Percentiles rank a stretch among this genome's conserved stretches.
Evolutionary conservation across 2,888 invertebrate genomes (phyloP).

Genomic region (Himalopsyche anomala): DNA sequence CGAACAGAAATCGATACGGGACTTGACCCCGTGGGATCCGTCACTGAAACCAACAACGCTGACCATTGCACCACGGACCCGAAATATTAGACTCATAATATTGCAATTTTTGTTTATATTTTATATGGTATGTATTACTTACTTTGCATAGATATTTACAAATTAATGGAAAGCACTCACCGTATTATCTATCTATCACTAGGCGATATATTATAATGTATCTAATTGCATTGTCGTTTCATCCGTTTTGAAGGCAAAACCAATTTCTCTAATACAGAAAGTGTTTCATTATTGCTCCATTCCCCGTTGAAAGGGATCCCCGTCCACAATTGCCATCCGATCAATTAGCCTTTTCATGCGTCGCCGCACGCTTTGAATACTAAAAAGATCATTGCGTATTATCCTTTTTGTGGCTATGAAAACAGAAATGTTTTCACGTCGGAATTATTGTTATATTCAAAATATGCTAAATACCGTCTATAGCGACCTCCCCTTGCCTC

Average conservation of each 20-base stretch:
- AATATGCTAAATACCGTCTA: constrained; percentile 1
- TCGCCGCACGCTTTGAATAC: constrained; percentile 27
- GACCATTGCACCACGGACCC: too few species aligned
- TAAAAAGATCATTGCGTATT: constrained; percentile 3
- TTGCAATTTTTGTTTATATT: too few species aligned
- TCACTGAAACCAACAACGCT: too few species aligned
- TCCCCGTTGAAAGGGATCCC: background rate
- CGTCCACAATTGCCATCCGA: constrained; percentile 16
- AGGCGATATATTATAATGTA: background rate
- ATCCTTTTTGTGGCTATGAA: constrained; percentile 3
- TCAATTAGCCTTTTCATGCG: constrained; percentile 27
- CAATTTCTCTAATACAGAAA: constrained; percentile 1
- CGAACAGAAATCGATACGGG: too few species aligned
- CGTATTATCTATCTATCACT: background rate
- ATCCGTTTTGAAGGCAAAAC: background rate
- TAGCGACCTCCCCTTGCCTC: background rate
- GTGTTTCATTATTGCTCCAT: background rate
- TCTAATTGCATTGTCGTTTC: background rate
- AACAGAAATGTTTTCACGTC: constrained; percentile 29
- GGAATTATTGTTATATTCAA: background rate
- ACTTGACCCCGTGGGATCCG: too few species aligned
- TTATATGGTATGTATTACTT: too few species aligned
- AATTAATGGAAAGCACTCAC: too few species aligned
- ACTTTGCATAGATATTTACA: too few species aligned
- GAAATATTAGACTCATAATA: too few species aligned